Conservation (phyloP, 2,888 invertebrate genomes). For the Ophioninae sp. region DNA sequence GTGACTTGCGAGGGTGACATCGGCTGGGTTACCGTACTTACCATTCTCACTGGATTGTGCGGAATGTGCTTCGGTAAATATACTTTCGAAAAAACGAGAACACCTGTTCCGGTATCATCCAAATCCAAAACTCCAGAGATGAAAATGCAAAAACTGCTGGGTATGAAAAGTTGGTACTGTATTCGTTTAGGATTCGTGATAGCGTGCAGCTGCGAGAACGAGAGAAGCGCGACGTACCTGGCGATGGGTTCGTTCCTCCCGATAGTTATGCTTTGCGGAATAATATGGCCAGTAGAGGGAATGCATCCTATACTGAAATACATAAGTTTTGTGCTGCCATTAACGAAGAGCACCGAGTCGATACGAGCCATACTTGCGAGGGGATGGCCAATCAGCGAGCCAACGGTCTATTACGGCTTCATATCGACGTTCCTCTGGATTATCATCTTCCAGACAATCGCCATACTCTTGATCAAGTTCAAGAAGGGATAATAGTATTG, state of each 20-base stretch:
- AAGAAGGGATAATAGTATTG: conserved; percentile 87
- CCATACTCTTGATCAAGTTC: conserved; percentile 90
- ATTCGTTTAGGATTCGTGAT: conserved; percentile 89
- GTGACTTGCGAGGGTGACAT: conserved; percentile 90
- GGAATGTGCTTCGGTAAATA: conserved; percentile 95
- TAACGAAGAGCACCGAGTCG: conserved; percentile 94
- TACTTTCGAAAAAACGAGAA: not conserved
- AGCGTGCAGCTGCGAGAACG: conserved; percentile 90
- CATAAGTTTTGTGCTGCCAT: conserved; percentile 89
- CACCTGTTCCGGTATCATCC: too few species aligned
- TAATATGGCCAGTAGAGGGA: conserved; percentile 97
- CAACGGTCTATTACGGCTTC: conserved; percentile 91
- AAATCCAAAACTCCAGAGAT: too few species aligned
- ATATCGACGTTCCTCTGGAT: conserved; percentile 91
- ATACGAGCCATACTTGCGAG: conserved; percentile 91
- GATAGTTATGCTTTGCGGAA: conserved; percentile 92
- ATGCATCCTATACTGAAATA: conserved; percentile 90
- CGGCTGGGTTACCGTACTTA: conserved; percentile 88
- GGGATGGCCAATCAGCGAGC: conserved; percentile 89
- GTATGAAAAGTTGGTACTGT: too few species aligned
- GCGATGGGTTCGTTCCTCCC: conserved; percentile 93
- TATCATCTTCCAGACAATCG: conserved; percentile 87
- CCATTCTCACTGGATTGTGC: conserved; percentile 92
- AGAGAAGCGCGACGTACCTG: conserved; percentile 92
- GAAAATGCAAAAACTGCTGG: too few species aligned